Conservation (phyloP, 2,888 invertebrate genomes). For the Napeogenes inachia region DNA sequence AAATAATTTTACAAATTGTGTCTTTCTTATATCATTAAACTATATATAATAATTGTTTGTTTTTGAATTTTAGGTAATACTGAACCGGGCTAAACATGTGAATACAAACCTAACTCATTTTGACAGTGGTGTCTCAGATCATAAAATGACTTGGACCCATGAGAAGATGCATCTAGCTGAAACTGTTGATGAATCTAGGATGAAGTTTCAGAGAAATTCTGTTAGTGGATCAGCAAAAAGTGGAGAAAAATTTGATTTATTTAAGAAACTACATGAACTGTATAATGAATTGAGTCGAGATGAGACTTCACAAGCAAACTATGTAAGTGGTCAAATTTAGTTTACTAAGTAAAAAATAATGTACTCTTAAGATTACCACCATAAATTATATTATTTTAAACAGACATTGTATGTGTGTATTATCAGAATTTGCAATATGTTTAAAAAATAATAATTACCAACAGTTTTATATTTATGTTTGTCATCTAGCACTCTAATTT, state of each 20-base stretch:
- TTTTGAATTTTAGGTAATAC: constrained; percentile 62
- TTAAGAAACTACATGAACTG: constrained; percentile 72
- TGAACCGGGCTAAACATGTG: constrained; percentile 73
- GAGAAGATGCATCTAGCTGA: constrained; percentile 73
- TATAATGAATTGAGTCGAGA: constrained; percentile 70
- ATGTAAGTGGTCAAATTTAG: constrained; percentile 53
- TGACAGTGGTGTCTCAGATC: constrained; percentile 70
- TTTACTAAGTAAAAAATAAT: background rate
- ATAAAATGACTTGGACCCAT: constrained; percentile 76
- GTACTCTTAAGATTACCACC: no score
- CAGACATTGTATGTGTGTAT: no score
- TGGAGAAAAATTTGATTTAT: constrained; percentile 69
- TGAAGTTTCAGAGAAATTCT: constrained; percentile 68
- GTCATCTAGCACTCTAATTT: no score
- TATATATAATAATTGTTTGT: constrained; percentile 24
- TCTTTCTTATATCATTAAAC: constrained; percentile 34
- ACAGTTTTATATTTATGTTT: no score
- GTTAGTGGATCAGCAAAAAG: constrained; percentile 56
- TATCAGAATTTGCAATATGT: no score
- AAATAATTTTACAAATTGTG: constrained; percentile 50
- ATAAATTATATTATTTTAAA: no score
- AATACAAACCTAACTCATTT: constrained; percentile 67
- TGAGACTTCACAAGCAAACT: constrained; percentile 64
- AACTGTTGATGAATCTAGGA: constrained; percentile 70
- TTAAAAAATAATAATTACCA: no score